Evolutionary conservation across 2,888 invertebrate genomes (phyloP), one percentile per base, ranked within the genome.

Genomic region (Gasteruption jaculator): DNA sequence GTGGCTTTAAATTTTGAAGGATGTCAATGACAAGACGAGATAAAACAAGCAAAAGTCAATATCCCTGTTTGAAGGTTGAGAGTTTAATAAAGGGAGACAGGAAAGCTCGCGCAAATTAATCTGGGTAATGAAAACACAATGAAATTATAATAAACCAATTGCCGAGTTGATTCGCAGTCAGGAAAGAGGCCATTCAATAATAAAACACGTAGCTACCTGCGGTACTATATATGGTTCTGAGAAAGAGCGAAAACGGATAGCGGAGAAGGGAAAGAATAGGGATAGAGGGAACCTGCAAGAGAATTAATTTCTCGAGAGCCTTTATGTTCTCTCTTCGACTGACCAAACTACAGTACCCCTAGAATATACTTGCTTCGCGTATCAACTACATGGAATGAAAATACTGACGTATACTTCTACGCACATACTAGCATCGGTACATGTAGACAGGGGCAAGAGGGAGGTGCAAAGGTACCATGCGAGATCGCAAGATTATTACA

Each of bases 131-230:
- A 68, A 65, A 67, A 65, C 65, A 60, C 65, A 68, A 66, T 66
- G 68, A 67, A 66, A 68, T 68, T 66, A 66, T 66, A 65, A 68
- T 68, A 65, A 68, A 65, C 67, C 63, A 68, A 68, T 68, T 68
- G 64, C 60, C 58, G 58, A 57, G 60, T 61, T 65, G 65, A 66
- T 67, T 65, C 62, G 63, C 57, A 64, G 63, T 47, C 58, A 51
- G 59, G 57, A 63, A 62, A 63, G 58, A 63, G 58, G 56, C 59
- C 58, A 63, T 68, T 68, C 65, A 66, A 68, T 68, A 68, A 65
- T 68, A 68, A 68, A 68, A 67, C 63, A 62, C 58, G 58, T 55
- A 60, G 51, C 54, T 33, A 46, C 50, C 48, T 50, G 44, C 46
- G 38, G 45, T 8, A 10, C 7, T 47, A 47, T 53, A 49, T 31